Base-by-base conservation (phyloP, 2,797 vertebrate genomes). In the Pempheris klunzingeri region DNA sequence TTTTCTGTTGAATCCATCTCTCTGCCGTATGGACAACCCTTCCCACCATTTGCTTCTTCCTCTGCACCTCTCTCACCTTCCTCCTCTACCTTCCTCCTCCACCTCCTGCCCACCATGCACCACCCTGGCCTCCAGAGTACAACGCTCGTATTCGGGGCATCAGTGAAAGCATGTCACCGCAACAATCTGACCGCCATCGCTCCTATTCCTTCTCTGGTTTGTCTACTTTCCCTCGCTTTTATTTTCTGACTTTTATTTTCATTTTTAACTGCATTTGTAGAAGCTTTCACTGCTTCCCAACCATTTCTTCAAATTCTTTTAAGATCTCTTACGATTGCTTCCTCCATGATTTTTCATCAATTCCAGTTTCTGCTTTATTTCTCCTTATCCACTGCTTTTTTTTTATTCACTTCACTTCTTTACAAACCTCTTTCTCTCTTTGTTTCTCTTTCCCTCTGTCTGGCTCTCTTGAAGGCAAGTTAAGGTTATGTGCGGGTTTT, bases 171-270 rank as follows among this genome's bases (percentile, higher is more conserved):
- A 94, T 94, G 83, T 86, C 91, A 92, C 84, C 72, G 39, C 92
- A 85, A 92, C 91, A 92, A 87, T 93, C 94, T 86, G 95, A 96
- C 93, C 96, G 95, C 91, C 97, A 96, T 88, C 96, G 95, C 73
- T 97, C 97, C 91, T 96, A 96, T 94, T 98, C 97, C 65, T 95
- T 96, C 89, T 96, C 97, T 61, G 97, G 98, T 99, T 97, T 74
- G 97, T 97, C 93, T 87, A 86, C 74, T 90, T 69, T 88, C 84
- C 80, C 84, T 73, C 82, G 54, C 85, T 84, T 87, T 88, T 74
- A 55, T 64, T 87, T 87, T 85, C 77, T 80, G 24, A n/a, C 34
- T 71, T 66, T 78, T 4, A 77, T 73, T 70, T 11, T 4, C 50
- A 74, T 61, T 77, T 30, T 58, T 50, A 53, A 13, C 59, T 55